Evolutionary conservation across 1,140 invertebrate genomes (phyloP), one percentile per base, ranked within the genome.

Genomic region (Rhagoletis zephyria): DNA sequence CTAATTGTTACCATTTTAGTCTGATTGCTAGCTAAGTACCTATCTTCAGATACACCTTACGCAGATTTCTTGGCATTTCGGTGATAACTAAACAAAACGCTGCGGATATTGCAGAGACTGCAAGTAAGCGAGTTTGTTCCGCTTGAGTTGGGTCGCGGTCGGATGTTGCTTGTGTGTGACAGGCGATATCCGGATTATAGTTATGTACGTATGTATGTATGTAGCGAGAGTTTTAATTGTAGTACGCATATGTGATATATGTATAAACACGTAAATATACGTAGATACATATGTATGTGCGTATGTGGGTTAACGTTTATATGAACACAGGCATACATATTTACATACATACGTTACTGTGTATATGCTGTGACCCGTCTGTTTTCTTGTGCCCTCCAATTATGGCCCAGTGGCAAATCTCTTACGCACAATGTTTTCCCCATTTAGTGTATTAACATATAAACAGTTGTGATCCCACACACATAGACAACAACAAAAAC

Each of bases 1-100:
- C 74, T 81, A 81, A 81, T 81, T 81, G 74, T 74, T 74, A 74
- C 67, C 67, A 74, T 74, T 74, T 74, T 42, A 74, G 45, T 12
- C 67, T 40, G 40, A 74, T 74, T 74, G 67, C 45, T 81, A 81
- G 74, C 74, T 42, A 30, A 81, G n/a, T 56, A 40, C 6, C 40
- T 70, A 81, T 16, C 74, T 81, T 48, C 30, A 30, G 0, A 30
- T 30, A 14, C 42, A 81, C 12, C 48, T 81, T 59, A 81, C 74
- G 74, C 51, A 56, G 74, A 81, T 81, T 81, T 81, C 74, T 81
- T 56, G 48, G 74, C 74, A 48, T 45, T 4, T 56, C 51, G 56
- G 7, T 51, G 48, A 45, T 51, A 74, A 1, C 61, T 30, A 56
- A 12, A 56, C 48, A 81, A 59, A 4, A 9, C 0, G 30, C n/a